Evolutionary conservation across 2,113 vertebrate genomes (phyloP).

Genomic region (Nannobrachium achirus): DNA sequence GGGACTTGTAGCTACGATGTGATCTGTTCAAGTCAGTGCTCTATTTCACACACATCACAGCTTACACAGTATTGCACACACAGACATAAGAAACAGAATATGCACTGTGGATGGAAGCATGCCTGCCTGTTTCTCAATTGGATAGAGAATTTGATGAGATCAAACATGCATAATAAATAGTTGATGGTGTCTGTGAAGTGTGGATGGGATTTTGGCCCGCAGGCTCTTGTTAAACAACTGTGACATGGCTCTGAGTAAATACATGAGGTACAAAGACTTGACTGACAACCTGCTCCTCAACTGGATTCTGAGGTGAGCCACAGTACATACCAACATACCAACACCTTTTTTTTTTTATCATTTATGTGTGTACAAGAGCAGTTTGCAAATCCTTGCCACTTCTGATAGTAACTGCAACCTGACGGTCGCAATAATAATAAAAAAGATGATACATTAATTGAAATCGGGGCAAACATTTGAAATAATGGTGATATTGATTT

Average conservation of each 20-base stretch:
- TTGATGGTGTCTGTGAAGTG: conserved; percentile 11
- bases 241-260: conserved; percentile 5
- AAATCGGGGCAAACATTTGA: too few relatives aligned
- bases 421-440: too few relatives aligned
- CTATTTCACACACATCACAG: background rate
- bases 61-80: background rate
- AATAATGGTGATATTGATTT: too few relatives aligned
- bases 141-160: conserved; percentile 13
- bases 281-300: background rate
- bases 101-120: background rate
- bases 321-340: too few relatives aligned
- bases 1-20: background rate
- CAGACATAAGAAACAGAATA: background rate
- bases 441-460: too few relatives aligned
- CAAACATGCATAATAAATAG: conserved; percentile 25
- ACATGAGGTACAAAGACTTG: conserved; percentile 1
- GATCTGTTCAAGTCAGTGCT: background rate
- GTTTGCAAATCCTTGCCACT: background rate
- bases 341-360: background rate
- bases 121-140: background rate
- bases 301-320: background rate
- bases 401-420: too few relatives aligned
- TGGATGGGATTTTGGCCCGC: background rate
- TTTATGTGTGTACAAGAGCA: background rate
- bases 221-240: conserved; percentile 17